Evolutionary conservation across 37 sponge, comb jelly and placozoan species (phyloP).

Genomic region (Petrosia ficiformis): DNA sequence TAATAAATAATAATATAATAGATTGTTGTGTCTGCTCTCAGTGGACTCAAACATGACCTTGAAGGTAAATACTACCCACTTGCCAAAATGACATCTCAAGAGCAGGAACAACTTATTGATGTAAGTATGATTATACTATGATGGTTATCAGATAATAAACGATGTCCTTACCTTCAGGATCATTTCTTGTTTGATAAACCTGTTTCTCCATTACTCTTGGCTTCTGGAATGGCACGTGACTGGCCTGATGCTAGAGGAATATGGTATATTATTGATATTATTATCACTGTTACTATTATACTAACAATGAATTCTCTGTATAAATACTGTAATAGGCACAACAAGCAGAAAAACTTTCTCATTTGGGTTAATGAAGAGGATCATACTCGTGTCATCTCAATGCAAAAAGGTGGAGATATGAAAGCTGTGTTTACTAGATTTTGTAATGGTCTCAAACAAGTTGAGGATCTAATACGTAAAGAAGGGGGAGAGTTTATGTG

Average conservation of each 20-base stretch:
- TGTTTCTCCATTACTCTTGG: constrained; percentile 27
- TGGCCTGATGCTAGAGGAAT: constrained; percentile 66
- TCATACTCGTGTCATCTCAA: constrained; percentile 80
- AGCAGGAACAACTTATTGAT: constrained; percentile 55
- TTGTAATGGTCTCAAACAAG: constrained; percentile 55
- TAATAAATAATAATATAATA: neutral
- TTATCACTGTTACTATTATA: no score
- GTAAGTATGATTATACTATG: neutral
- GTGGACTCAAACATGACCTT: constrained; percentile 16
- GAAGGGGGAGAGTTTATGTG: constrained; percentile 52
- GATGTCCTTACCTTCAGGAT: constrained; percentile 18
- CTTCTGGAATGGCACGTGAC: constrained; percentile 29
- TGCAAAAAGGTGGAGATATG: constrained; percentile 86
- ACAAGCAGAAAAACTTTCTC: constrained; percentile 51
- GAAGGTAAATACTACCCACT: constrained; percentile 73
- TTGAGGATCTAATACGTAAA: constrained; percentile 43
- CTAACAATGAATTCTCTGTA: no score
- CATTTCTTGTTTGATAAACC: constrained; percentile 70
- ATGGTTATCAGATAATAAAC: neutral
- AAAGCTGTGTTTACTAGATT: constrained; percentile 66
- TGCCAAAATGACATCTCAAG: constrained; percentile 44
- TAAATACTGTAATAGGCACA: constrained; percentile 56
- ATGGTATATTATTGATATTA: no score
- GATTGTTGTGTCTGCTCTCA: constrained; percentile 28
- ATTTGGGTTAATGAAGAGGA: constrained; percentile 84